A percentile compares a stretch with the other conserved stretches of the same genome.
Conservation (phyloP, 2,888 invertebrate genomes). For the Lasius platythorax region DNA sequence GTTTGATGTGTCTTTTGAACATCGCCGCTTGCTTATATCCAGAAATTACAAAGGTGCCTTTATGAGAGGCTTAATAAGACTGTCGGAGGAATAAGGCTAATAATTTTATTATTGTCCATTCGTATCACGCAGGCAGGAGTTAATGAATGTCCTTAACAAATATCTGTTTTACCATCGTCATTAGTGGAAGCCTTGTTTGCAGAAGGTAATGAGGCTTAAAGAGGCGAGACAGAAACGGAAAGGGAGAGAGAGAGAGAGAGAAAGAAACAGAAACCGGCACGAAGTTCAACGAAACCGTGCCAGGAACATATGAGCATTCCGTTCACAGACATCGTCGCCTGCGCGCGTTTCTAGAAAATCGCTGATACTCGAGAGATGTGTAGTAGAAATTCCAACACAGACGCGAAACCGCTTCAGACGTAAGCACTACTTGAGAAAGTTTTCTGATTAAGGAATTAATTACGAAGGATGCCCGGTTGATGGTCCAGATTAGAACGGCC, state of each 20-base stretch:
- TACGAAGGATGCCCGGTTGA: conserved; percentile 68
- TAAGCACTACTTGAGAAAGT: conserved; percentile 73
- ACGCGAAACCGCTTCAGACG: conserved; percentile 65
- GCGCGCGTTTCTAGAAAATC: conserved; percentile 53
- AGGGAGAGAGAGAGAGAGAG: not conserved
- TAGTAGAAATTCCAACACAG: conserved; percentile 64
- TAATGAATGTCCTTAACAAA: conserved; percentile 48
- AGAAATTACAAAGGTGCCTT: conserved; percentile 7
- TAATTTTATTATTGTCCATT: conserved; percentile 11
- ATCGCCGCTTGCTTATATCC: not conserved
- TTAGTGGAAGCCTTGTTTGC: conserved; percentile 50
- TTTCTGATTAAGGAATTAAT: conserved; percentile 83
- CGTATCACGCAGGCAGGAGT: not conserved
- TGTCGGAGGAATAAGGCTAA: not conserved
- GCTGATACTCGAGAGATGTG: conserved; percentile 68
- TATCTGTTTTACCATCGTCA: conserved; percentile 47
- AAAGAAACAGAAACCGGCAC: conserved; percentile 37
- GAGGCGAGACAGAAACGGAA: conserved; percentile 53
- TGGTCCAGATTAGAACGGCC: conserved; percentile 69
- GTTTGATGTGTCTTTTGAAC: not conserved
- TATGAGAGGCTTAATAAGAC: not conserved
- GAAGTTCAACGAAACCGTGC: conserved; percentile 70
- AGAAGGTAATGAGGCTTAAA: conserved; percentile 56
- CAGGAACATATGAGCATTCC: conserved; percentile 69
- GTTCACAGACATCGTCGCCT: conserved; percentile 53